Evolutionary conservation across 2,113 vertebrate species (phyloP), one percentile per base, ranked within the genome.

Genomic region (Cebus imitator): DNA sequence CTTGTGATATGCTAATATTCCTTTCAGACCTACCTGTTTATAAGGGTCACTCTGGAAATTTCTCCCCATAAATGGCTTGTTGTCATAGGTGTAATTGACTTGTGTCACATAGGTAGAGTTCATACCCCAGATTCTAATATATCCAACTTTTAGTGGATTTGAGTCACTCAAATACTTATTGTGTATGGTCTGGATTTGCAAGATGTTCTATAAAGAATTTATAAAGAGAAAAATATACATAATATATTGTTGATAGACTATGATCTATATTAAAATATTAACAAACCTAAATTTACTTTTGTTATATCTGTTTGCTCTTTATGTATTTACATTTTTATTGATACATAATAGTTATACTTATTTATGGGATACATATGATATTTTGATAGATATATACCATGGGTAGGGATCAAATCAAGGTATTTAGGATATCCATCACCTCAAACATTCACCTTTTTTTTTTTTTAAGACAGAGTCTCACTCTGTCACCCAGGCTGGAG

Each of bases 111-210:
- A 55, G 30, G 23, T 11, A 73, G 94, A 35, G 6, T 18, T 50
- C 76, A 95, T 25, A 50, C 97, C 98, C 97, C 94, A 97, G 78
- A 98, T 90, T 66, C 14, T 87, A 97, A 97, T 97, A 83, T 96
- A 96, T 40, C 97, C 95, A 96, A 98, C 90, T 92, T 88, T 97
- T 64, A 98, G 81, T 78, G 92, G 45, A 75, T 92, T 97, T 4
- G 27, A 87, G 21, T 85, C 92, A 96, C 1, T 96, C 81, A 97
- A n/a, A 92, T 96, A 97, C 0, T 84, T 75, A 85, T 98, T 97
- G 82, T 98, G 45, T 55, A 95, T 9, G 16, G 72, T 94, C 25
- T 94, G 87, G 72, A 97, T 97, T 78, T 79, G 3, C 14, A 98
- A 84, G 25, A 2, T 45, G 30, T 95, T 95, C 98, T 98, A 37